Percentiles rank a stretch among this genome's conserved stretches.
These are phyloP conservation scores for Homarus americanus DNA, from an alignment of 1,140 invertebrate genomes.

Conservation along the genomic window DNA sequence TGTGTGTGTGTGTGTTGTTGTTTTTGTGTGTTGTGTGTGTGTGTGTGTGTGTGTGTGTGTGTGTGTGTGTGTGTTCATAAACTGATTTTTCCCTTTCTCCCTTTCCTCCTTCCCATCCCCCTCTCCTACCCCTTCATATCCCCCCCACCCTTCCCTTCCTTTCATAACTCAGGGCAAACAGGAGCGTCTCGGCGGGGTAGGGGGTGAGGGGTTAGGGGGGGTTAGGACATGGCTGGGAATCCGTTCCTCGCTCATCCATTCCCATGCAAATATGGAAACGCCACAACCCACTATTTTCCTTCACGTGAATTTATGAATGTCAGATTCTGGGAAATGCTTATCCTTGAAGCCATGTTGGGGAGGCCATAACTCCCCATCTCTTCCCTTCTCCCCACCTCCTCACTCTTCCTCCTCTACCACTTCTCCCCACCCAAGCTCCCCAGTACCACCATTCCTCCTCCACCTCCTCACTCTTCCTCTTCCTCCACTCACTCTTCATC, in stretches of 20 bases:
- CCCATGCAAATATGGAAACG: slow-evolving; percentile 44
- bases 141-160: neutral
- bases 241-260: slow-evolving; percentile 12
- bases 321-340: slow-evolving; percentile 6
- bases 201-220: neutral
- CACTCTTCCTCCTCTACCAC: too few relatives aligned
- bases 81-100: neutral
- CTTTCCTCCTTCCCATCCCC: neutral
- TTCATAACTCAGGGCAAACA: slow-evolving; percentile 9
- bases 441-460: too few relatives aligned
- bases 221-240: neutral
- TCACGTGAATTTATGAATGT: slow-evolving; percentile 30
- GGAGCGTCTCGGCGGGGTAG: neutral
- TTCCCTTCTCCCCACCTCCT: too few relatives aligned
- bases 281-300: slow-evolving; percentile 26
- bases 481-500: too few relatives aligned
- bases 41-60: too few relatives aligned
- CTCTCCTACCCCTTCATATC: neutral
- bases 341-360: neutral
- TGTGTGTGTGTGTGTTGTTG: too few relatives aligned
- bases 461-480: too few relatives aligned
- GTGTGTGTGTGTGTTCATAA: too few relatives aligned
- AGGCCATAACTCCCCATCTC: neutral
- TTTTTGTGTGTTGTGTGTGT: too few relatives aligned
- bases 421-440: too few relatives aligned